A percentile compares a stretch with the other conserved stretches of the same genome.
These are phyloP conservation scores for Philonicus albiceps DNA, from an alignment of 2,888 invertebrate genomes.

Conservation along the genomic window DNA sequence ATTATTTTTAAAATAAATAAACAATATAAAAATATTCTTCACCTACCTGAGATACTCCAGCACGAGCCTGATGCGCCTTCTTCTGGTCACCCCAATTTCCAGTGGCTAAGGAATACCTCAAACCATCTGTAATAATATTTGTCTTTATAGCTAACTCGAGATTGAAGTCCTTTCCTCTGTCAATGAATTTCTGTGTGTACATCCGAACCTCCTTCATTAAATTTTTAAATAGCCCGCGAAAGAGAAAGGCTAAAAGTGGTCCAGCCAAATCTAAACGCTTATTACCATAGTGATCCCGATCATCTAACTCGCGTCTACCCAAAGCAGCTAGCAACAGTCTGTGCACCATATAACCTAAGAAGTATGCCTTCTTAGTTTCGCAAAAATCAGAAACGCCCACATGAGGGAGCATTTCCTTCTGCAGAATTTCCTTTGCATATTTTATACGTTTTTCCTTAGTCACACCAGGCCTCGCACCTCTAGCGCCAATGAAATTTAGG, in stretches of 20 bases:
- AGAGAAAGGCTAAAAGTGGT: conserved; percentile 94
- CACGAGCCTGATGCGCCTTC: conserved; percentile 92
- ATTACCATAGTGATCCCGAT: conserved; percentile 99
- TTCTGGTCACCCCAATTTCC: conserved; percentile 99
- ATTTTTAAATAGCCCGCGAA: conserved; percentile 95
- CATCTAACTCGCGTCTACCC: conserved; percentile 96
- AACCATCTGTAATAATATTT: conserved; percentile 96
- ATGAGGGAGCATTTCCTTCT: conserved; percentile 99
- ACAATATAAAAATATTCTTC: neutral
- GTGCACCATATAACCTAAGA: conserved; percentile 99
- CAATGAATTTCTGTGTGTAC: conserved; percentile 99
- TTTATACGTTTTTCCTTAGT: conserved; percentile 99
- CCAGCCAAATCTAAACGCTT: conserved; percentile 98
- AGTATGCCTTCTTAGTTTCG: conserved; percentile 99
- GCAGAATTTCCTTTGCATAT: conserved; percentile 98
- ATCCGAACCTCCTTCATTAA: conserved; percentile 96
- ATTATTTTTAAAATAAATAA: neutral
- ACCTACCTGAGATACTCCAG: conserved; percentile 58
- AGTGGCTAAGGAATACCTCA: conserved; percentile 97
- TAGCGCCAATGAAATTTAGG: conserved; percentile 96
- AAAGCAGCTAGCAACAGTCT: conserved; percentile 91
- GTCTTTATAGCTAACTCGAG: conserved; percentile 90
- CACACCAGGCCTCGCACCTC: conserved; percentile 97
- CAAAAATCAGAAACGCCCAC: conserved; percentile 99
- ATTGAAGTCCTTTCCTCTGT: conserved; percentile 98